Evolutionary conservation across 1,140 invertebrate genomes (phyloP), one percentile per base, ranked within the genome.

Genomic region (Phthorimaea operculella): DNA sequence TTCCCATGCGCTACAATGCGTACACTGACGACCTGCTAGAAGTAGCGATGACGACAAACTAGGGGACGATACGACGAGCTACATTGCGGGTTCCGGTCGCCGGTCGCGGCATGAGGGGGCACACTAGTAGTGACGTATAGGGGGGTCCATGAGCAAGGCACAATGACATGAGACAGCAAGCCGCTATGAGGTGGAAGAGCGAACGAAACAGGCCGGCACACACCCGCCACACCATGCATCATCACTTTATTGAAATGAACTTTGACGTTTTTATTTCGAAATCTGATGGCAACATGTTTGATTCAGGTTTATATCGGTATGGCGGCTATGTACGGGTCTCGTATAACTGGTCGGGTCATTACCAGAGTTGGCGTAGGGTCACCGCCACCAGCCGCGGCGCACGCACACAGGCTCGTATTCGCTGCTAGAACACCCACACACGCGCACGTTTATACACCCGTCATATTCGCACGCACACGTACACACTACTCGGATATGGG

Each of bases 321-420:
- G 28, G 15, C 11, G 18, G 52, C 39, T 18, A 44, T 42, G 36
- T 34, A 15, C 33, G 8, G 39, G 44, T 47, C 8, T 47, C n/a
- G n/a, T 47, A 16, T 8, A 14, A 47, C 11, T 16, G 15, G 44
- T 11, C 44, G 44, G 4, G 54, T 44, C 63, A 47, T 66, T 70
- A 74, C 68, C 74, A 65, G 66, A 50, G 59, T 63, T 48, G 63
- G 62, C 76, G 67, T 52, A 52, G 63, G 61, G 78, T 76, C 76
- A 78, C 61, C 76, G 72, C 71, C 70, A 68, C 62, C 68, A 61
- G 58, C 66, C 66, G 71, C 68, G 67, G 60, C 58, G 56, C 63
- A 59, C 55, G 61, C 72, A 58, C 74, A 76, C 70, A 73, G 78
- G 74, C 72, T 72, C 74, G 70, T 76, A 76, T 69, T 70, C 73